Percentiles rank a stretch among this genome's conserved stretches.
Evolutionary conservation across 2,113 vertebrate genomes (phyloP).

Genomic region (Camelus bactrianus): DNA sequence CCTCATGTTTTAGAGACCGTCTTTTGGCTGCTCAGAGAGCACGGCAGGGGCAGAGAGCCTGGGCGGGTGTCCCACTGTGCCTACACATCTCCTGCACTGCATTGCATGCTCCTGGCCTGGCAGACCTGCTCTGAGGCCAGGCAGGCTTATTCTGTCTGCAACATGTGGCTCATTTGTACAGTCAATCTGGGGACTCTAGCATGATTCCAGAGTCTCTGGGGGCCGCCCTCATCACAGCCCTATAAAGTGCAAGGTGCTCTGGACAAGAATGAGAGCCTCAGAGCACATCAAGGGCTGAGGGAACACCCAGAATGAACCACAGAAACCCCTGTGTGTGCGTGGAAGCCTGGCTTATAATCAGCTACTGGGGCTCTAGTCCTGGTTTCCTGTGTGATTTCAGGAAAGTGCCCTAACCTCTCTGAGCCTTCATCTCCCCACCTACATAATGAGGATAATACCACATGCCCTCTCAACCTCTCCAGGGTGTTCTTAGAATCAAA

Average conservation of each 20-base stretch:
- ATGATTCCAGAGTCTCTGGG: not conserved
- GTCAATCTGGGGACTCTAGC: not conserved
- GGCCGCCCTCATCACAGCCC: not conserved
- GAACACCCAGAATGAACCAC: not conserved
- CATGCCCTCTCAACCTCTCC: not conserved
- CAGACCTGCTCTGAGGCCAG: not conserved
- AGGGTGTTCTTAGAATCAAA: not conserved
- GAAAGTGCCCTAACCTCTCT: not conserved
- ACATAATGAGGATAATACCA: not conserved
- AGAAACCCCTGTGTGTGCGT: not conserved
- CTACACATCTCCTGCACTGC: not conserved
- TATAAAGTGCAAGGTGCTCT: not conserved
- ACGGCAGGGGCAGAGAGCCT: not conserved
- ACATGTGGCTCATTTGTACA: accelerated
- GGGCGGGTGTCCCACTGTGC: not conserved
- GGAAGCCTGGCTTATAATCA: not conserved
- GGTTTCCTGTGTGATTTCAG: not conserved
- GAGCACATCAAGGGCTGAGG: not conserved
- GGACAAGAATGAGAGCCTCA: not conserved
- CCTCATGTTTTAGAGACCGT: not conserved
- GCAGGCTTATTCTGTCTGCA: not conserved
- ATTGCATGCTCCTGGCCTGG: accelerated
- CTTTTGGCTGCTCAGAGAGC: not conserved
- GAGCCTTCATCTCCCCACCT: not conserved
- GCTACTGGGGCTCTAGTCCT: not conserved